These are phyloP conservation scores for Clanis bilineata DNA, from an alignment of 2,888 invertebrate genomes.

Conservation along the genomic window DNA sequence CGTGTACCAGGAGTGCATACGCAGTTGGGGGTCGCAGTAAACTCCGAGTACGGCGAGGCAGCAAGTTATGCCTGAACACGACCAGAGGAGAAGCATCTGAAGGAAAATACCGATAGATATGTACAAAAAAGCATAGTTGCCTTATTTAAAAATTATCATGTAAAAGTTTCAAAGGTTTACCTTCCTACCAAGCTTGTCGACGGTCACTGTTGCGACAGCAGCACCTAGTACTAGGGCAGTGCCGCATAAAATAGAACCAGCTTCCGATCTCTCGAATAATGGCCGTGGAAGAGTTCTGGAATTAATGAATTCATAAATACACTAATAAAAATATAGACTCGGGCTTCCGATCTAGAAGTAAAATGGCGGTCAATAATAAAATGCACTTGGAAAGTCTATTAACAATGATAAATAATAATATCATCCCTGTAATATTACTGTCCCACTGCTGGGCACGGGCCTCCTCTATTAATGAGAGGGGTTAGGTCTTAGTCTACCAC, in stretches of 20 bases:
- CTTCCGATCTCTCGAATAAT: slow-evolving; percentile 59
- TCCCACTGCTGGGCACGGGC: too few relatives aligned
- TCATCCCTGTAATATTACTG: too few relatives aligned
- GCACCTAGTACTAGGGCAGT: slow-evolving; percentile 69
- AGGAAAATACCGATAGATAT: slow-evolving; percentile 24
- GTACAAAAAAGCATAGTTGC: too few relatives aligned
- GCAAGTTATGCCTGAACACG: slow-evolving; percentile 71
- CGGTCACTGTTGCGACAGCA: slow-evolving; percentile 62
- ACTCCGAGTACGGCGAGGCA: slow-evolving; percentile 66
- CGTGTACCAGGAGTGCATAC: slow-evolving; percentile 61
- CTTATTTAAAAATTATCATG: neutral
- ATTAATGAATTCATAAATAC: slow-evolving; percentile 8
- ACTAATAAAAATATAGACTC: too few relatives aligned
- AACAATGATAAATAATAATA: too few relatives aligned
- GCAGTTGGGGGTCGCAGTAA: slow-evolving; percentile 70
- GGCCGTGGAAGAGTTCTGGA: slow-evolving; percentile 55
- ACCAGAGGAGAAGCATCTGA: slow-evolving; percentile 70
- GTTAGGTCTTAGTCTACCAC: too few relatives aligned
- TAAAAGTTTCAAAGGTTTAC: slow-evolving; percentile 32
- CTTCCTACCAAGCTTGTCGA: slow-evolving; percentile 71
- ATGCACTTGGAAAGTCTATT: too few relatives aligned
- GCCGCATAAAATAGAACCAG: slow-evolving; percentile 69
- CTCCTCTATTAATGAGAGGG: too few relatives aligned
- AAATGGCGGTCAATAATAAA: too few relatives aligned
- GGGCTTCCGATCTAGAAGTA: too few relatives aligned